These are phyloP conservation scores for Aspidapion aeneum DNA, from an alignment of 2,888 invertebrate species.

Conservation along the genomic window DNA sequence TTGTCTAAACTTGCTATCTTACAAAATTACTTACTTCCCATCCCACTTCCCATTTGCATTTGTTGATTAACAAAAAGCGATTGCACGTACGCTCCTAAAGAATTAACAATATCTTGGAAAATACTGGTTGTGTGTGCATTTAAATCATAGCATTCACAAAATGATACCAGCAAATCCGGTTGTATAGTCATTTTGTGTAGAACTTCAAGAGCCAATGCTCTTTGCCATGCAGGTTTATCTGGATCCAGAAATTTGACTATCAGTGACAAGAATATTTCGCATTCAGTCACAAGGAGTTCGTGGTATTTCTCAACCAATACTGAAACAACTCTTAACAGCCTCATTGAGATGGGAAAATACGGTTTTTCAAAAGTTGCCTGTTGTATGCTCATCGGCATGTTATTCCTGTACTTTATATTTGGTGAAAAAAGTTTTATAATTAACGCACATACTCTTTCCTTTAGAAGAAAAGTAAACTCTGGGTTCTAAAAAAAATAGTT, in stretches of 20 bases:
- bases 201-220: slow-evolving; percentile 92
- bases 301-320: slow-evolving; percentile 93
- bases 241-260: slow-evolving; percentile 97
- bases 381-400: slow-evolving; percentile 55
- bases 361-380: slow-evolving; percentile 80
- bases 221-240: slow-evolving; percentile 95
- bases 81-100: slow-evolving; percentile 91
- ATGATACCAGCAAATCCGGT: slow-evolving; percentile 81
- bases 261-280: slow-evolving; percentile 96
- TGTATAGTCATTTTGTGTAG: slow-evolving; percentile 91
- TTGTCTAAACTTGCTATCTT: no score
- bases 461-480: slow-evolving; percentile 91
- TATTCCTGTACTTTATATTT: slow-evolving; percentile 87
- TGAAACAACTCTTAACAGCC: slow-evolving; percentile 88
- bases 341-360: slow-evolving; percentile 95
- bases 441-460: slow-evolving; percentile 95
- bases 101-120: slow-evolving; percentile 92
- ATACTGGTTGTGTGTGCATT: slow-evolving; percentile 91
- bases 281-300: slow-evolving; percentile 89
- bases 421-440: slow-evolving; percentile 99
- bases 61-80: slow-evolving; percentile 79
- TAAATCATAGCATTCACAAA: slow-evolving; percentile 94
- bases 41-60: slow-evolving; percentile 50
- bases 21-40: no score
- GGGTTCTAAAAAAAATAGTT: slow-evolving; percentile 73